Base-by-base conservation (phyloP, 1,140 invertebrate species). In the Drosophila busckii region DNA sequence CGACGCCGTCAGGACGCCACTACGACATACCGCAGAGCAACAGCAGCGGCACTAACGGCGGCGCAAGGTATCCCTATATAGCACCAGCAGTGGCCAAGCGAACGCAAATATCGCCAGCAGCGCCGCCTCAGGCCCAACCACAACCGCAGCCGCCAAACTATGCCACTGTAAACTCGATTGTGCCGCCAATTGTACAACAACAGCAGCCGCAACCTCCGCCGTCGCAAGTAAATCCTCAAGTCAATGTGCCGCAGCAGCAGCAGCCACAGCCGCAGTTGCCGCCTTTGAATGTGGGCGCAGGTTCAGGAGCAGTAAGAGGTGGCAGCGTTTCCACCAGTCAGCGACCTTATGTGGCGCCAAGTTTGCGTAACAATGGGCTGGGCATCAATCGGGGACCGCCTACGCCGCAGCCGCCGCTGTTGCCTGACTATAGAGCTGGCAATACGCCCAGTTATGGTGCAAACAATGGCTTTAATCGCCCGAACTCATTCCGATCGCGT, bases 21-120 rank as follows among this genome's bases (percentile, higher is more conserved):
- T 86, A 86, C 49, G 71, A 86, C 46, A 84, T 86, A 42, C 80
- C 84, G 19, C 58, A 73, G 38, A 82, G 78, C 46, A 83, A 83
- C 35, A 82, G 66, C 53, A 82, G 75, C 7, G 75, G 75, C 35
- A 70, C 53, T 17, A 55, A 56, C 37, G 67, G 69, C n/a, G 70
- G 60, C n/a, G 52, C 66, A 22, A 80, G 75, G 54, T 60, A 66
- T 56, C 84, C 84, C 16, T 86, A 86, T 40, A 22, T 86, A 29
- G 84, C 84, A 9, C 84, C 84, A 13, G 32, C 70, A 6, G 37
- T 86, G 2, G 54, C 59, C 2, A 59, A 84, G 45, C 58, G 70
- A 38, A 63, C 71, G 4, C 73, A 78, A 26, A 55, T 75, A 40
- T 69, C 60, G 5, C 50, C 54, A 22, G 32, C 22, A 19, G 16